Conservation (phyloP, 2,113 vertebrate species). For the Pitta sordida region DNA sequence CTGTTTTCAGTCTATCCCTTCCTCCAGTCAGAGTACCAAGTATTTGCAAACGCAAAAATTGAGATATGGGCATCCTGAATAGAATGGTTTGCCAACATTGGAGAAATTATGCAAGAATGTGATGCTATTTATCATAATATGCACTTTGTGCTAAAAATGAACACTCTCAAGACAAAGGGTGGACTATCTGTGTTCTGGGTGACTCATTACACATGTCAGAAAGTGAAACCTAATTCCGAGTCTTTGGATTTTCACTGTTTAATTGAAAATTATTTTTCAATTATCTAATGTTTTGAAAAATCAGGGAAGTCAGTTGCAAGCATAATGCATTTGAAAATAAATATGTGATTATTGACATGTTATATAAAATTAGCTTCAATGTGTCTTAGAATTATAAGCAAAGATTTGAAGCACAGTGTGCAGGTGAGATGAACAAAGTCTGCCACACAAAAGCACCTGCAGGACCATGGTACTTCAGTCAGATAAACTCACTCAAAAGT, state of each 20-base stretch:
- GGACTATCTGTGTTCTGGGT: not conserved
- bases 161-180: not conserved
- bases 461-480: not conserved
- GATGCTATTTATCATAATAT: constrained; percentile 11
- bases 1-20: constrained; percentile 20
- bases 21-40: not conserved
- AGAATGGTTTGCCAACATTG: not conserved
- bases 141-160: constrained; percentile 25
- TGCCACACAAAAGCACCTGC: not conserved
- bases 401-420: not conserved
- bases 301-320: not conserved
- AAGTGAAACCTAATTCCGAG: not conserved
- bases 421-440: not conserved
- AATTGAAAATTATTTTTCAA: not conserved
- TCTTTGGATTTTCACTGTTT: not conserved
- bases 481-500: not conserved
- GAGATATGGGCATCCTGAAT: not conserved
- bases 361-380: not conserved
- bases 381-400: not conserved
- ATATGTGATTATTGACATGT: not conserved
- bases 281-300: not conserved
- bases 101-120: constrained; percentile 23
- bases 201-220: not conserved
- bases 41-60: constrained; percentile 40
- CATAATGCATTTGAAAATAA: not conserved